Conservation (phyloP, 2,888 invertebrate genomes). For the Coelopa pilipes region DNA sequence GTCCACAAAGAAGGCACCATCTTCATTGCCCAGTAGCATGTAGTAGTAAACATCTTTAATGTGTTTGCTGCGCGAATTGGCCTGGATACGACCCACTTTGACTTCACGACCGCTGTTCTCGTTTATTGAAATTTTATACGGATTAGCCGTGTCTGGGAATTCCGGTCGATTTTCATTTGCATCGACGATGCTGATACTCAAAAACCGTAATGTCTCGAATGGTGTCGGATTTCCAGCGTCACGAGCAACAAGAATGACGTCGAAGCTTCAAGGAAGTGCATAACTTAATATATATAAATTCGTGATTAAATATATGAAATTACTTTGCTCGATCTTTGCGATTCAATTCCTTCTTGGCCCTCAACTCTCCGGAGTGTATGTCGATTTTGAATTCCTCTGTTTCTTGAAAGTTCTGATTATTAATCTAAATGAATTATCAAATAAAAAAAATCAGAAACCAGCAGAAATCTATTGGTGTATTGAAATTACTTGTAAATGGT, state of each 20-base stretch:
- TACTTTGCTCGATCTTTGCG: slow-evolving; percentile 75
- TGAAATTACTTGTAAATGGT: slow-evolving; percentile 80
- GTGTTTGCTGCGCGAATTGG: slow-evolving; percentile 76
- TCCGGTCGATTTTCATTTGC: slow-evolving; percentile 84
- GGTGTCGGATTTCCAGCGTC: slow-evolving; percentile 85
- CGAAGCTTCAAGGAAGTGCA: slow-evolving; percentile 54
- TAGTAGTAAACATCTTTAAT: slow-evolving; percentile 88
- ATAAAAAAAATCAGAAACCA: not conserved
- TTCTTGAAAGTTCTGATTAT: slow-evolving; percentile 79
- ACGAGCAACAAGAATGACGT: slow-evolving; percentile 83
- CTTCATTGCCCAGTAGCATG: slow-evolving; percentile 80
- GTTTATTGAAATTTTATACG: slow-evolving; percentile 76
- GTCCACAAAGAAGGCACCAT: slow-evolving; percentile 81
- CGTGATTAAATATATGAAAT: slow-evolving; percentile 3
- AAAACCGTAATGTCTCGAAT: slow-evolving; percentile 80
- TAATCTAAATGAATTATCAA: slow-evolving; percentile 43
- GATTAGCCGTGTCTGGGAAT: slow-evolving; percentile 74
- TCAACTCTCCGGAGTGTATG: slow-evolving; percentile 80
- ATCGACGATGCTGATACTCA: slow-evolving; percentile 81
- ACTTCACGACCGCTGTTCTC: slow-evolving; percentile 77
- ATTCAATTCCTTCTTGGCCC: slow-evolving; percentile 82
- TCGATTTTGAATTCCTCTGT: slow-evolving; percentile 86
- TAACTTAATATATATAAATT: not conserved
- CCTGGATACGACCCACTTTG: slow-evolving; percentile 71
- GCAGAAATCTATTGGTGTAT: not conserved